These are phyloP conservation scores for Cheiracanthium punctorium DNA, from an alignment of 2,888 invertebrate genomes.

Conservation along the genomic window DNA sequence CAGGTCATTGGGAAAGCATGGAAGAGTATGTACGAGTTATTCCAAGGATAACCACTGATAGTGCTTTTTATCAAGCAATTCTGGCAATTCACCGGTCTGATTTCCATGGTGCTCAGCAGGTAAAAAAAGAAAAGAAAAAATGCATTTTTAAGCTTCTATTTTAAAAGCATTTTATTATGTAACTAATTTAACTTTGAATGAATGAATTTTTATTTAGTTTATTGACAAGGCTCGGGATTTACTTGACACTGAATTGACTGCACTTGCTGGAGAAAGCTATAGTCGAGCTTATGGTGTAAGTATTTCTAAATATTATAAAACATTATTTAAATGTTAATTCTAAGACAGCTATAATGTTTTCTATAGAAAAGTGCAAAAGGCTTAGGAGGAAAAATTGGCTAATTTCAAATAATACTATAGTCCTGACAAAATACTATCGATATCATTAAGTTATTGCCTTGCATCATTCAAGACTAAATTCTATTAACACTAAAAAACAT, in stretches of 20 bases:
- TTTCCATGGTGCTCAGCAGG: constrained; percentile 76
- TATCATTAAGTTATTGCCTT: no score
- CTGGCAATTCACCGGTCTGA: constrained; percentile 86
- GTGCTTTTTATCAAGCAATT: constrained; percentile 95
- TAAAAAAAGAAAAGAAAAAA: no score
- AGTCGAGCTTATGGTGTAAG: constrained; percentile 89
- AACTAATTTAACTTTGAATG: background rate
- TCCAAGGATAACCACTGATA: constrained; percentile 94
- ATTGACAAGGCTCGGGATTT: constrained; percentile 95
- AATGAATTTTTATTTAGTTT: constrained; percentile 78
- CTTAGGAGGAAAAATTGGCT: no score
- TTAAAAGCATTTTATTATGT: background rate
- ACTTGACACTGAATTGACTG: constrained; percentile 95
- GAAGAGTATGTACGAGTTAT: constrained; percentile 91
- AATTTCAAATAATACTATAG: no score
- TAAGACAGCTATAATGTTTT: no score
- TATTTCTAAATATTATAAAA: no score
- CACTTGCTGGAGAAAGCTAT: constrained; percentile 97
- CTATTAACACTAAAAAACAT: no score
- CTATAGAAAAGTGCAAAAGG: no score
- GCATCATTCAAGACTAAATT: no score
- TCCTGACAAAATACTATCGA: no score
- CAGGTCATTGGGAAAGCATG: constrained; percentile 93
- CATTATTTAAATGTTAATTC: no score
- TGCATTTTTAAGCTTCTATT: background rate